phyloP scores from a whole-genome alignment of 2,113 vertebrate genomes.

The Cinclus mexicanus region DNA sequence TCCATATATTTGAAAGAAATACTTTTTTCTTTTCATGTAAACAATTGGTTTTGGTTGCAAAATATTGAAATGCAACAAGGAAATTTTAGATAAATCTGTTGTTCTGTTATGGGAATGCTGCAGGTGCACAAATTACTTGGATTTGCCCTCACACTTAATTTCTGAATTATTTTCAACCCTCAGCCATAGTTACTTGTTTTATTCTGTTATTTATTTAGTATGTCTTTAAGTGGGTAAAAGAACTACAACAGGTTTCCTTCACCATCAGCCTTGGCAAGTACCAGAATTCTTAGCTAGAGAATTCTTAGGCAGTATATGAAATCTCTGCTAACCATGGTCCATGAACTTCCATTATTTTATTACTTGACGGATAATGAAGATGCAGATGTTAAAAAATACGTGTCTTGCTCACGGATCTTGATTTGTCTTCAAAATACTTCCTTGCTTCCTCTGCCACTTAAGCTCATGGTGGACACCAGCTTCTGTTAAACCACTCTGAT shows the following conservation, averaged over 20 bases:
- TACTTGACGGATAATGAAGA: not conserved
- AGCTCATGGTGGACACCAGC: not conserved
- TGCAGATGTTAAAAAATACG: not conserved
- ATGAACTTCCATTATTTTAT: not conserved
- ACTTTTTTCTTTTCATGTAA: not conserved
- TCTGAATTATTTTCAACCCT: not conserved
- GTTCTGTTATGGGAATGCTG: not conserved
- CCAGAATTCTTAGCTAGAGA: not conserved
- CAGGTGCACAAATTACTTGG: not conserved
- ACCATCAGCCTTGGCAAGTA: not conserved
- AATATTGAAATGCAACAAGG: not conserved
- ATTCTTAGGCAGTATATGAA: not conserved
- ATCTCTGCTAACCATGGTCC: not conserved
- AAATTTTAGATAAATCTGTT: not conserved
- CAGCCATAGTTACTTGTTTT: not conserved
- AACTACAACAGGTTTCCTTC: not conserved
- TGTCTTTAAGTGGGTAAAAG: not conserved
- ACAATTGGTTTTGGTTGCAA: not conserved
- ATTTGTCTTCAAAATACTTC: not conserved
- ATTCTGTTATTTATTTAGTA: not conserved
- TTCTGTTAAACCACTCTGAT: not conserved
- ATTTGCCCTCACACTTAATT: not conserved
- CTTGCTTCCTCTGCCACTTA: not conserved
- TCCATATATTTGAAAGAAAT: not conserved
- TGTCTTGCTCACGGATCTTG: not conserved